Evolutionary conservation across 2,113 vertebrate species (phyloP).

Genomic region (Triplophysa dalaica): DNA sequence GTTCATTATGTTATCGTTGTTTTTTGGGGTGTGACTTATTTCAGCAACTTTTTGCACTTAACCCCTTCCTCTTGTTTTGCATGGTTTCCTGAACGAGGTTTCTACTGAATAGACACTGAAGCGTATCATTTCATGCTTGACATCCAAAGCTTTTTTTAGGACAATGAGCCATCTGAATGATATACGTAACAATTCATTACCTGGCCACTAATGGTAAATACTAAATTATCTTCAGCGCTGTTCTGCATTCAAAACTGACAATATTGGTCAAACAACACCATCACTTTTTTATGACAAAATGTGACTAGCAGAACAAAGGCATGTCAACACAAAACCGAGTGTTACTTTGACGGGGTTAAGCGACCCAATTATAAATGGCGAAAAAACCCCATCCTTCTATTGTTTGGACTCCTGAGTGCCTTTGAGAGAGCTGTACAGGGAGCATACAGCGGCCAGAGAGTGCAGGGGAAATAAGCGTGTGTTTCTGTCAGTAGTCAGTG

Average conservation of each 20-base stretch:
- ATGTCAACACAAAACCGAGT: slow-evolving; percentile 4
- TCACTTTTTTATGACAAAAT: background rate
- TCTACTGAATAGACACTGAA: background rate
- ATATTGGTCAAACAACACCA: slow-evolving; percentile 6
- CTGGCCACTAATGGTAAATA: background rate
- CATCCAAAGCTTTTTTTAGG: background rate
- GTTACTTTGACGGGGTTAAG: slow-evolving; percentile 19
- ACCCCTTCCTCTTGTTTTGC: slow-evolving; percentile 24
- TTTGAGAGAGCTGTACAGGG: slow-evolving; percentile 35
- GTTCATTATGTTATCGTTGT: slow-evolving; percentile 1
- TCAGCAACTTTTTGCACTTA: background rate
- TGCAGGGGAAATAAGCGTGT: slow-evolving; percentile 29
- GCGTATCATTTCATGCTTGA: background rate
- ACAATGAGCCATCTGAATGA: too few relatives aligned
- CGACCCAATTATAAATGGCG: slow-evolving; percentile 40
- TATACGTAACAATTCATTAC: background rate
- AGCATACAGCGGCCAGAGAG: slow-evolving; percentile 43
- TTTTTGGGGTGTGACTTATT: slow-evolving; percentile 16
- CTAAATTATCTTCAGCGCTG: background rate
- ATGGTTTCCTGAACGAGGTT: slow-evolving; percentile 6
- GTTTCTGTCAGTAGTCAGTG: slow-evolving; percentile 53
- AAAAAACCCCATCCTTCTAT: slow-evolving; percentile 6
- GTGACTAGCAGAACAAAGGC: slow-evolving; percentile 10
- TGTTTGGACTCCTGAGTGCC: slow-evolving; percentile 35
- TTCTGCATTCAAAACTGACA: background rate